These are phyloP conservation scores for Drosophila truncata DNA, from an alignment of 1,140 invertebrate genomes.

Conservation along the genomic window DNA sequence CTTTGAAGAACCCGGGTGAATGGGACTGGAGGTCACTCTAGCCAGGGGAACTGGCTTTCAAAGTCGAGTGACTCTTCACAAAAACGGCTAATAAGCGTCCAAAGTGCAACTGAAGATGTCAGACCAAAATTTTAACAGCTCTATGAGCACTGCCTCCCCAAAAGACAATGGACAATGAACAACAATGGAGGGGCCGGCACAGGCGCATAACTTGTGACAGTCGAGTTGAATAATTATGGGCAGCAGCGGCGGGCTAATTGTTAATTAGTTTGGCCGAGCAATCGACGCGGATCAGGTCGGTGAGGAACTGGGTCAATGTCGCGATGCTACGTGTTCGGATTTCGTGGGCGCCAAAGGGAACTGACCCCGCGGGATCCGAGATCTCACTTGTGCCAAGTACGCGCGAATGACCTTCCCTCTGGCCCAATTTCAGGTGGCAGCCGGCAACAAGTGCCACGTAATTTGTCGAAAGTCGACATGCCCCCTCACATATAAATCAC, in stretches of 20 bases:
- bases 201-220: constrained; percentile 34
- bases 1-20: constrained; percentile 24
- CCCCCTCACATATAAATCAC: constrained; percentile 66
- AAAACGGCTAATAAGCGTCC: constrained; percentile 29
- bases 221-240: constrained; percentile 55
- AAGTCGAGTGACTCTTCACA: constrained; percentile 37
- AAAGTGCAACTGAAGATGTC: constrained; percentile 60
- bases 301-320: constrained; percentile 75
- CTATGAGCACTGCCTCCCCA: constrained; percentile 11
- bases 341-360: constrained; percentile 47
- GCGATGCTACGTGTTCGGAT: constrained; percentile 40
- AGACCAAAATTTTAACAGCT: constrained; percentile 40
- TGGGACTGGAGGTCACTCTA: constrained; percentile 21
- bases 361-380: constrained; percentile 13
- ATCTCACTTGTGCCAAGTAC: constrained; percentile 7
- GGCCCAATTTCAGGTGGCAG: constrained; percentile 33
- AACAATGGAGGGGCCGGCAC: constrained; percentile 24
- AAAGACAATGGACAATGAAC: constrained; percentile 20
- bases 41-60: constrained; percentile 9
- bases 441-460: constrained; percentile 68
- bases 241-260: constrained; percentile 61
- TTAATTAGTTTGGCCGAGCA: constrained; percentile 75
- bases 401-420: constrained; percentile 30
- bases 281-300: constrained; percentile 49
- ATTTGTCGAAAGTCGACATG: constrained; percentile 69